phyloP scores from a whole-genome alignment of 2,888 invertebrate genomes.

The Sinopyrophorus schimmeli region DNA sequence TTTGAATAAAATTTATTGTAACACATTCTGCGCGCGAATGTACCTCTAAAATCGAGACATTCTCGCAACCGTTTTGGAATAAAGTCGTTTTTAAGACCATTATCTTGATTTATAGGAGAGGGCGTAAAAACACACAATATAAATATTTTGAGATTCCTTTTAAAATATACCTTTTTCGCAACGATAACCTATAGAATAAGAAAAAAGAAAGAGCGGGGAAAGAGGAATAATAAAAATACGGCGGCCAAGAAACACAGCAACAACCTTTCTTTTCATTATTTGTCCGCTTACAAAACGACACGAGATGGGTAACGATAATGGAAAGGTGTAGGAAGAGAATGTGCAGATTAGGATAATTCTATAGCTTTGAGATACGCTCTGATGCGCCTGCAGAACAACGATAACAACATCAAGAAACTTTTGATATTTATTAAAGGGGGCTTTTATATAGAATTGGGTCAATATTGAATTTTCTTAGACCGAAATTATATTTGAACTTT shows the following conservation, averaged over 20 bases:
- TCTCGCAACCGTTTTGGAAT: slow-evolving; percentile 9
- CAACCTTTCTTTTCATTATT: slow-evolving; percentile 18
- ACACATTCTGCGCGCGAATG: slow-evolving; percentile 10
- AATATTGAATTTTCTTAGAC: slow-evolving; percentile 12
- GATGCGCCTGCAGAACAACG: slow-evolving; percentile 22
- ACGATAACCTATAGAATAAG: slow-evolving; percentile 21
- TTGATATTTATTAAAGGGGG: slow-evolving; percentile 17
- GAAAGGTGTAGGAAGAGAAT: slow-evolving; percentile 24
- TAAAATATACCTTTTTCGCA: slow-evolving; percentile 12
- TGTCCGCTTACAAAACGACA: slow-evolving; percentile 12
- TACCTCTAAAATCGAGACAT: slow-evolving; percentile 8
- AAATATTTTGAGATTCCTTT: slow-evolving; percentile 21
- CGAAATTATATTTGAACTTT: too few relatives aligned
- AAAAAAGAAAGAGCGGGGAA: slow-evolving; percentile 9
- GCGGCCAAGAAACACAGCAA: slow-evolving; percentile 13
- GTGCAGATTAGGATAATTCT: slow-evolving; percentile 29
- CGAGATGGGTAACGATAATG: slow-evolving; percentile 9
- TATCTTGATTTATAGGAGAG: slow-evolving; percentile 22
- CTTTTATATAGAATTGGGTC: slow-evolving; percentile 14
- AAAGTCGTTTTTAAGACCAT: slow-evolving; percentile 20
- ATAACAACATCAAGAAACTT: slow-evolving; percentile 21
- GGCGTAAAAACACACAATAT: slow-evolving; percentile 19
- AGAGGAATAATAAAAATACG: slow-evolving; percentile 7
- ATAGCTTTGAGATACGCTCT: slow-evolving; percentile 22
- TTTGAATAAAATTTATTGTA: slow-evolving; percentile 12